Conservation (phyloP, 1,140 invertebrate species). For the Nasonia vitripennis region DNA sequence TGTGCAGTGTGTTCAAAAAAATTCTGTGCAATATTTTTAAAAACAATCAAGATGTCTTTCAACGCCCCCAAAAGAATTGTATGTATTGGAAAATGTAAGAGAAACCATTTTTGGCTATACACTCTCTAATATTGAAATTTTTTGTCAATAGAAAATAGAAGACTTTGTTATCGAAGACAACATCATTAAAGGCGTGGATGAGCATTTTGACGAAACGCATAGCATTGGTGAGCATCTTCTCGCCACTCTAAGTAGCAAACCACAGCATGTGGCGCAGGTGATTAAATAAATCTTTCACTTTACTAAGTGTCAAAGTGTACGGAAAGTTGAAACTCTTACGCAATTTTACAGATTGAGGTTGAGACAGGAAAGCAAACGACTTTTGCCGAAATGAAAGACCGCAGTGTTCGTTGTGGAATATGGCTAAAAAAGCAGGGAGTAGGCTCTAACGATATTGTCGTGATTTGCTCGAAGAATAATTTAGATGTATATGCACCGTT, state of each 20-base stretch:
- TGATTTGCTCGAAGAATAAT: slow-evolving; percentile 35
- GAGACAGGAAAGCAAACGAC: slow-evolving; percentile 11
- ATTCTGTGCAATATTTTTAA: too few relatives aligned
- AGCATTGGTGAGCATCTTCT: not conserved
- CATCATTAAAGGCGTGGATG: not conserved
- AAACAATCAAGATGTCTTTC: too few relatives aligned
- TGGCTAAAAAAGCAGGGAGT: slow-evolving; percentile 40
- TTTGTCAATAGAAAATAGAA: not conserved
- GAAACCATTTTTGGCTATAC: too few relatives aligned
- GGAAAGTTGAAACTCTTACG: too few relatives aligned
- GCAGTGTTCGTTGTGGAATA: slow-evolving; percentile 35
- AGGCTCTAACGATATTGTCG: slow-evolving; percentile 15
- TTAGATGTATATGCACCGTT: slow-evolving; percentile 3
- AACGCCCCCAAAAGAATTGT: too few relatives aligned
- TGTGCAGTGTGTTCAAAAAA: too few relatives aligned
- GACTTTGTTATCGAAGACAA: not conserved
- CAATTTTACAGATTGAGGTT: not conserved
- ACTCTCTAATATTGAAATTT: not conserved
- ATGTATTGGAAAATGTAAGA: too few relatives aligned
- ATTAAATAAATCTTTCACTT: too few relatives aligned
- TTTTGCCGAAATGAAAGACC: not conserved
- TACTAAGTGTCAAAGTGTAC: too few relatives aligned
- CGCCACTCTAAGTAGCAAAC: not conserved
- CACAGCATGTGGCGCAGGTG: not conserved
- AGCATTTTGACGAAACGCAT: not conserved